These are phyloP conservation scores for Catostomus latipinnis DNA, from an alignment of 2,797 vertebrate species.

Conservation along the genomic window DNA sequence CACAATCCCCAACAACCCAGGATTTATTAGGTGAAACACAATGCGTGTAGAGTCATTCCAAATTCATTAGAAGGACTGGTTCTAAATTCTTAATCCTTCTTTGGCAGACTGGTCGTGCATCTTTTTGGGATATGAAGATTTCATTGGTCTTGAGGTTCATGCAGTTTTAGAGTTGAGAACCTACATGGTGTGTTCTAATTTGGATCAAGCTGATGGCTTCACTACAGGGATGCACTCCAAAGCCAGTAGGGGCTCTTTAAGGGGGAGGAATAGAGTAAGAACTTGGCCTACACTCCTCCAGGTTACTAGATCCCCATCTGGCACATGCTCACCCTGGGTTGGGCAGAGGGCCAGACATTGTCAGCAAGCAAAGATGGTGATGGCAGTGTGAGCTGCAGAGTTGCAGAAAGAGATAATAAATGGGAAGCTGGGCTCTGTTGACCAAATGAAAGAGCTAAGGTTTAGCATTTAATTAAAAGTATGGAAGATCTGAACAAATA, in stretches of 20 bases:
- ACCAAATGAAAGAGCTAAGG: conserved; percentile 7
- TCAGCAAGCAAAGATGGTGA: conserved; percentile 3
- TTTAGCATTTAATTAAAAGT: no score
- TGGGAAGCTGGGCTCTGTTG: background rate
- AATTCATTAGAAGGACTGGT: background rate
- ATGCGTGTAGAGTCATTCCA: background rate
- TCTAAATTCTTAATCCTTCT: background rate
- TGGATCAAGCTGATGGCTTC: background rate
- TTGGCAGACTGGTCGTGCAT: background rate
- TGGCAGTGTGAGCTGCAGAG: background rate
- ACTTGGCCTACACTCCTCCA: background rate
- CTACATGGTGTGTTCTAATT: no score
- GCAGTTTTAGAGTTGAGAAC: background rate
- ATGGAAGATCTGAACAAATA: background rate
- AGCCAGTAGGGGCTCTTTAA: background rate
- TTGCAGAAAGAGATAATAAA: background rate
- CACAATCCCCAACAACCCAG: background rate
- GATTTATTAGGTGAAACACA: background rate
- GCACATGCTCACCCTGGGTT: background rate
- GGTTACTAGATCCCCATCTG: conserved; percentile 4
- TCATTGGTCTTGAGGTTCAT: background rate
- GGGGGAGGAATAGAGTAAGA: background rate
- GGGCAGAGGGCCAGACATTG: conserved; percentile 21
- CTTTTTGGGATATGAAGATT: background rate
- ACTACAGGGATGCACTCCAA: background rate